Evolutionary conservation across 2,888 invertebrate genomes (phyloP).

Genomic region (Azorinus chamasolen): DNA sequence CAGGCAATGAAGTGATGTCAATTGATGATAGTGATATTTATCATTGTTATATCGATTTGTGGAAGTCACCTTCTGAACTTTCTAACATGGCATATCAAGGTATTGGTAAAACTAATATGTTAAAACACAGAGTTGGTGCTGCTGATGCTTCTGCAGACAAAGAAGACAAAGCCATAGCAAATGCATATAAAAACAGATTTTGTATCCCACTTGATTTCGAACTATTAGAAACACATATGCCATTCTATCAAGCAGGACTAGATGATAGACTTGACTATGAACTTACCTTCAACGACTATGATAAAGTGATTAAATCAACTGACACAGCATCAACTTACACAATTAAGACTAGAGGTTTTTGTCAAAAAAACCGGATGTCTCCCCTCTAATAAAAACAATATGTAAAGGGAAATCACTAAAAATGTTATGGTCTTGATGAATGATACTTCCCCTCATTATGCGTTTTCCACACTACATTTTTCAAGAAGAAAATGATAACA

Average conservation of each 20-base stretch:
- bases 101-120: slow-evolving; percentile 44
- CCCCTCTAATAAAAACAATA: no score
- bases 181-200: slow-evolving; percentile 47
- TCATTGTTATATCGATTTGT: slow-evolving; percentile 48
- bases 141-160: slow-evolving; percentile 27
- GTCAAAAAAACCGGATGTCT: no score
- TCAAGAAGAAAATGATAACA: no score
- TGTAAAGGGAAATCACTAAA: no score
- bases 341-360: no score
- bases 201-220: slow-evolving; percentile 48
- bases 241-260: slow-evolving; percentile 56
- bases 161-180: slow-evolving; percentile 53
- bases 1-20: slow-evolving; percentile 59
- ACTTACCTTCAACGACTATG: slow-evolving; percentile 40
- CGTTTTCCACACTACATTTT: no score
- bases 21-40: slow-evolving; percentile 57
- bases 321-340: slow-evolving; percentile 40
- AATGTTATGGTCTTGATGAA: no score
- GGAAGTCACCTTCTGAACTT: slow-evolving; percentile 35
- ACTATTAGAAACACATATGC: slow-evolving; percentile 46
- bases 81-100: slow-evolving; percentile 53
- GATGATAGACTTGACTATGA: slow-evolving; percentile 52
- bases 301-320: slow-evolving; percentile 37
- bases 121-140: slow-evolving; percentile 50
- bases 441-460: no score